phyloP scores from a whole-genome alignment of 35 echinoderm and acorn worm species.

The Anneissia japonica region DNA sequence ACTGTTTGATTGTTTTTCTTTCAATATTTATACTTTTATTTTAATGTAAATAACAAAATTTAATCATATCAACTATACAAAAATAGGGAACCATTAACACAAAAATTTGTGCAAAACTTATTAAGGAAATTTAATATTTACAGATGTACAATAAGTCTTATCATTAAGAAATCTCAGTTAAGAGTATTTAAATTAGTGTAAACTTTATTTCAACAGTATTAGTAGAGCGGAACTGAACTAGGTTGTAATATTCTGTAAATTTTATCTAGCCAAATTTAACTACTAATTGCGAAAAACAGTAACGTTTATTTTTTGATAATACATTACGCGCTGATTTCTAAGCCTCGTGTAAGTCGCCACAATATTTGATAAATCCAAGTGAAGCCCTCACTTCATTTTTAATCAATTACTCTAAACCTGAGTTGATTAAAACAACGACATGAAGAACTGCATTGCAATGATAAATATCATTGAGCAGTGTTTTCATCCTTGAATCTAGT shows the following conservation, averaged over 20 bases:
- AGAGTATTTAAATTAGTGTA: too few relatives aligned
- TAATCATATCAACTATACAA: too few relatives aligned
- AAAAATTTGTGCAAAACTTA: too few relatives aligned
- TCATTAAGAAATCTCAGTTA: too few relatives aligned
- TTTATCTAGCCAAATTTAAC: neutral
- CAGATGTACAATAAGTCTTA: too few relatives aligned
- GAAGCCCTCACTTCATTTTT: neutral
- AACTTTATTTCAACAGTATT: too few relatives aligned
- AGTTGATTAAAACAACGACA: conserved; percentile 1
- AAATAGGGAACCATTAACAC: too few relatives aligned
- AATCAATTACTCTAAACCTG: neutral
- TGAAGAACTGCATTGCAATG: neutral
- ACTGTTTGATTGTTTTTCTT: too few relatives aligned
- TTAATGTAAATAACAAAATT: too few relatives aligned
- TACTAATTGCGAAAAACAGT: neutral
- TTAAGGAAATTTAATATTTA: too few relatives aligned
- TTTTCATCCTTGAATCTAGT: neutral
- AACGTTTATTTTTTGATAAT: neutral
- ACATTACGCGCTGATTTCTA: neutral
- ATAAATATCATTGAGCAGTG: neutral
- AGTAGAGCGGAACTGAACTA: neutral
- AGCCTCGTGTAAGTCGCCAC: neutral
- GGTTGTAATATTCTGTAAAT: neutral
- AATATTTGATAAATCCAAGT: neutral
- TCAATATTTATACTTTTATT: too few relatives aligned